Base-by-base conservation (phyloP, 2,113 vertebrate genomes). In the Calyptommatus sinebrachiatus region DNA sequence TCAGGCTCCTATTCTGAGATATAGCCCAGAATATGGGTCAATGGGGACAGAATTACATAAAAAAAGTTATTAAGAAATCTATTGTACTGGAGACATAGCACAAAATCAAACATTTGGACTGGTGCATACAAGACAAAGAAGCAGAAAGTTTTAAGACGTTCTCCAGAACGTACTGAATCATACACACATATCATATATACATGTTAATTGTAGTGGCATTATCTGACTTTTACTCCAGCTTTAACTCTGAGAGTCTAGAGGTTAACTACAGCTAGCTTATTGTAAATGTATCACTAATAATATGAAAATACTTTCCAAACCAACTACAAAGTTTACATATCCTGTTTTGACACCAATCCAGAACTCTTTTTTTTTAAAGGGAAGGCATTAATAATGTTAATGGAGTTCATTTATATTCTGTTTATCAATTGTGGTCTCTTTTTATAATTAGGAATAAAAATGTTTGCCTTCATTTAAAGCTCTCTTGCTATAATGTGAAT, bases 101-200 rank as follows among this genome's bases (percentile, higher is more conserved):
- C 2, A 29, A 12, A 1, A 10, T 2, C 53, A 53, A 0, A 2
- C 71, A 78, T 21, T 16, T n/a, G n/a, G 31, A 41, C 57, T 67
- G 28, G 66, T 11, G 48, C 22, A 50, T 18, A 3, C 10, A 16
- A 24, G 20, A 29, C n/a, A 1, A 68, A 14, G 1, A 68, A 29
- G 22, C 48, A 50, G 12, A 14, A 8, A 1, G 8, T 14, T 50
- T 8, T 14, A 50, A 50, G 48, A 3, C 14, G 14, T 18, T 16
- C 14, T 57, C 12, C 18, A 57, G 3, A 57, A 57, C 53, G 4
- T 5, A 57, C 53, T 57, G 53, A 18, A 18, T 18, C 53, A 41
- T 57, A 57, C 14, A 14, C 9, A 9, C 14, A 50, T 12, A 57
- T 2, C 35, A 41, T 41, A 41, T 41, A 14, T 16, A 57, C 53